phyloP scores from a whole-genome alignment of 2,888 invertebrate genomes.

The Thysanoteuthis rhombus region DNA sequence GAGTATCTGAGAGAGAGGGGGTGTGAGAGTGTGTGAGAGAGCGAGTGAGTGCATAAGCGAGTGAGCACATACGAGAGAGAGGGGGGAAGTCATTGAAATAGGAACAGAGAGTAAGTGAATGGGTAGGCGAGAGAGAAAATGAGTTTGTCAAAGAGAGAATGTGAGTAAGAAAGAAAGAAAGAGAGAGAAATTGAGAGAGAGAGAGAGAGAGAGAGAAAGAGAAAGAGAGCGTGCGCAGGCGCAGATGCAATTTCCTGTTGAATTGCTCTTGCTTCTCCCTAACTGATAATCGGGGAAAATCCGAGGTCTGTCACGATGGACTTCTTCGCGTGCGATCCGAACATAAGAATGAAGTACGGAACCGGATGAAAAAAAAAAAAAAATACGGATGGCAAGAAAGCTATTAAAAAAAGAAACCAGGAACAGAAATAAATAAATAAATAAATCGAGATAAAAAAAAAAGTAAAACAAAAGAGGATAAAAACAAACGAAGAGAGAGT shows the following conservation, averaged over 20 bases:
- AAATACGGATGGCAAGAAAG: not conserved
- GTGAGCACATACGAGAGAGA: no score
- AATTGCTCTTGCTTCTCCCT: not conserved
- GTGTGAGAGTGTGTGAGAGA: not conserved
- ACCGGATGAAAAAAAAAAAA: no score
- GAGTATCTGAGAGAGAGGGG: not conserved
- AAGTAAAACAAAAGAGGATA: not conserved
- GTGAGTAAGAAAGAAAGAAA: not conserved
- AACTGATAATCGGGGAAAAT: not conserved
- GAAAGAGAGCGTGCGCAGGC: not conserved
- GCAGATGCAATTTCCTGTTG: not conserved
- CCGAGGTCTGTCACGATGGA: not conserved
- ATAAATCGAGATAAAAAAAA: not conserved
- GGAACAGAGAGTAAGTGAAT: not conserved
- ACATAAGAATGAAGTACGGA: not conserved
- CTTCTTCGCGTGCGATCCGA: not conserved
- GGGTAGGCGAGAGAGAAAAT: not conserved
- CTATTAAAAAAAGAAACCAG: not conserved
- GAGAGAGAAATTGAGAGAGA: not conserved
- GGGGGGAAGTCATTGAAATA: no score
- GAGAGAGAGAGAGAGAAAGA: not conserved
- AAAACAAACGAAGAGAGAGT: not conserved
- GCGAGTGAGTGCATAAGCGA: not conserved
- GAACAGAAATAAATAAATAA: not conserved
- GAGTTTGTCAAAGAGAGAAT: not conserved